Percentiles rank a stretch among this genome's conserved stretches.
These are phyloP conservation scores for Artibeus lituratus DNA, from an alignment of 2,797 vertebrate species.

Conservation along the genomic window DNA sequence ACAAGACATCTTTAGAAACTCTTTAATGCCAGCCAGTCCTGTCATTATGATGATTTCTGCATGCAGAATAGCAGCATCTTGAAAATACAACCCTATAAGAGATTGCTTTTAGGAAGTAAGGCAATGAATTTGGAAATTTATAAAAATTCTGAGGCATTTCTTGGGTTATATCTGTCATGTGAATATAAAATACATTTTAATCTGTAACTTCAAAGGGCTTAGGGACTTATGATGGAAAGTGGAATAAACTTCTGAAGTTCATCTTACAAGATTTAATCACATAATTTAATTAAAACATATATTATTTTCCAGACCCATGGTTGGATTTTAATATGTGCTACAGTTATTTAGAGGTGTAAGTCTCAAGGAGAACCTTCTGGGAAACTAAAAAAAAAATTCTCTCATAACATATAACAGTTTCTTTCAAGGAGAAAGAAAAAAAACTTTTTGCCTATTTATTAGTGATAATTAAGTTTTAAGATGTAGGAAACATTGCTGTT, in stretches of 20 bases:
- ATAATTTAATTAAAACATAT: slow-evolving; percentile 42
- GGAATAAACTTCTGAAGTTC: slow-evolving; percentile 40
- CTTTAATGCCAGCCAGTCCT: slow-evolving; percentile 9
- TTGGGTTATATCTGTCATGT: slow-evolving; percentile 41
- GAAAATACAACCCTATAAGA: not conserved
- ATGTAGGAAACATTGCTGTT: not conserved
- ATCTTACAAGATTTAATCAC: slow-evolving; percentile 36
- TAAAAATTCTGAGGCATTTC: slow-evolving; percentile 13
- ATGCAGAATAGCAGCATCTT: slow-evolving; percentile 8
- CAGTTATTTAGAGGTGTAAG: slow-evolving; percentile 4
- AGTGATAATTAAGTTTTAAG: not conserved
- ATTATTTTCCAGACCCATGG: slow-evolving; percentile 35
- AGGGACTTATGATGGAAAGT: slow-evolving; percentile 19
- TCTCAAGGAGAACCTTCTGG: slow-evolving; percentile 13
- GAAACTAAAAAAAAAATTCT: slow-evolving; percentile 19
- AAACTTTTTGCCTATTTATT: not conserved
- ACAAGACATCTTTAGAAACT: slow-evolving; percentile 31
- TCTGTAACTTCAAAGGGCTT: slow-evolving; percentile 49
- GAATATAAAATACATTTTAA: slow-evolving; percentile 35
- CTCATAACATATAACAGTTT: not conserved
- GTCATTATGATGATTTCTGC: not conserved
- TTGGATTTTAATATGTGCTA: slow-evolving; percentile 24
- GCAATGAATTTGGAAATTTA: slow-evolving; percentile 18
- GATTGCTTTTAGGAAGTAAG: not conserved
- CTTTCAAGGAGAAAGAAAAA: not conserved